Base-by-base conservation (phyloP, 1,140 invertebrate species). In the Eumaeus atala region DNA sequence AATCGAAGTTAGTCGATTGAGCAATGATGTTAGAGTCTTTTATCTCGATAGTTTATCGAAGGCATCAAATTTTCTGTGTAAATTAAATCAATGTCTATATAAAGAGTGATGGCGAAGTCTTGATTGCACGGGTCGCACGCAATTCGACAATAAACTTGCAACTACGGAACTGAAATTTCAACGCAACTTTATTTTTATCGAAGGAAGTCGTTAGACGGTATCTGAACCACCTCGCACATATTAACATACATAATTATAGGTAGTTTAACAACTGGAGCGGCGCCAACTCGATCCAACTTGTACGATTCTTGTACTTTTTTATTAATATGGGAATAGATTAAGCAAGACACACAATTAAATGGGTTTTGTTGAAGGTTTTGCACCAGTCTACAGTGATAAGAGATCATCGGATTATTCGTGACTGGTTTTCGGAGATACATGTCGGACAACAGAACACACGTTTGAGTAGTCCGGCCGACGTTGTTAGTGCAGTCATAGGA, bases 171-270 rank as follows among this genome's bases (percentile, higher is more conserved):
- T 84, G 66, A 84, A 84, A 84, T 84, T 84, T 84, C 81, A 84
- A 81, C 81, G 81, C 81, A 84, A 79, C 78, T 80, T 84, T 82
- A 81, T 84, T 81, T 84, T 82, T 84, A 82, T 82, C 81, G 70
- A 77, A 80, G 81, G 81, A 84, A 84, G 81, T 84, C 81, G 81
- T 84, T 84, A 84, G 78, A 78, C 75, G 78, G 51, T 84, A 84
- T 84, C 78, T 80, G 73, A 74, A 70, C 74, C 77, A 77, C 78
- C 73, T 76, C 80, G 69, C 70, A 71, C 72, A 67, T 80, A 84
- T 84, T 84, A 84, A 82, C 81, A 84, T 84, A 81, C 75, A 84
- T 84, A 82, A 84, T 84, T 84, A 79, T 81, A 82, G 81, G 78
- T 77, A 81, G 80, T 81, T 80, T 75, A 80, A 75, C 77, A 72